Percentiles rank a stretch among this genome's conserved stretches.
phyloP scores from a whole-genome alignment of 2,888 invertebrate species.

The Stegana nigrithorax region DNA sequence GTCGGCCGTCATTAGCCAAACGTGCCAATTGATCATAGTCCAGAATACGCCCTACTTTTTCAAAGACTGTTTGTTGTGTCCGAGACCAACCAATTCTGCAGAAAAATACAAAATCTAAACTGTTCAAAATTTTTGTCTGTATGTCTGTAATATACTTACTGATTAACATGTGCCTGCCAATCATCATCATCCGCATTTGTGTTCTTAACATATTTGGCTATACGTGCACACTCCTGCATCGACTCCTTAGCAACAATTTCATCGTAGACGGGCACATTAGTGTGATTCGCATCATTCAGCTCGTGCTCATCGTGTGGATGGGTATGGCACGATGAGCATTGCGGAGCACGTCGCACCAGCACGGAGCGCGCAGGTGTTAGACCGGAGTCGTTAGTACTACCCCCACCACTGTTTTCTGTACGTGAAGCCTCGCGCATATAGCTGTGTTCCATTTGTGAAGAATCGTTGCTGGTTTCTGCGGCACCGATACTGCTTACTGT shows the following conservation, averaged over 20 bases:
- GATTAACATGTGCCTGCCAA: constrained; percentile 78
- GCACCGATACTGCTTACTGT: constrained; percentile 41
- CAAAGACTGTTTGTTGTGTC: constrained; percentile 76
- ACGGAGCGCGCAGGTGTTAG: constrained; percentile 61
- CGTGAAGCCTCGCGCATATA: constrained; percentile 76
- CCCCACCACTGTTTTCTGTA: constrained; percentile 48
- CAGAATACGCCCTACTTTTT: constrained; percentile 75
- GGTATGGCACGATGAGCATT: constrained; percentile 66
- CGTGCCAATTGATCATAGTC: constrained; percentile 76
- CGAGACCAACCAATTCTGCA: constrained; percentile 74
- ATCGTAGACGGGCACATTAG: constrained; percentile 72
- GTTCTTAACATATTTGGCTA: constrained; percentile 73
- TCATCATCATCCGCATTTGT: constrained; percentile 72
- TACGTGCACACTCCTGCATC: constrained; percentile 80
- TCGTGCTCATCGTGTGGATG: constrained; percentile 69
- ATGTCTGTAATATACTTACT: constrained; percentile 67
- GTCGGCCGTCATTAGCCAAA: constrained; percentile 72
- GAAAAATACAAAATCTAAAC: background rate
- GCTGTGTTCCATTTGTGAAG: constrained; percentile 75
- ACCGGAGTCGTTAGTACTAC: too few species aligned
- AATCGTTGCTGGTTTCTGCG: constrained; percentile 37
- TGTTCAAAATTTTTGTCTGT: too few species aligned
- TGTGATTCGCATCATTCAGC: constrained; percentile 67
- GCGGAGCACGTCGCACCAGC: constrained; percentile 65
- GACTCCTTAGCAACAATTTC: constrained; percentile 72